A percentile compares a stretch with the other conserved stretches of the same genome.
Conservation (phyloP, 2,888 invertebrate species). For the Brachypterus glaber region DNA sequence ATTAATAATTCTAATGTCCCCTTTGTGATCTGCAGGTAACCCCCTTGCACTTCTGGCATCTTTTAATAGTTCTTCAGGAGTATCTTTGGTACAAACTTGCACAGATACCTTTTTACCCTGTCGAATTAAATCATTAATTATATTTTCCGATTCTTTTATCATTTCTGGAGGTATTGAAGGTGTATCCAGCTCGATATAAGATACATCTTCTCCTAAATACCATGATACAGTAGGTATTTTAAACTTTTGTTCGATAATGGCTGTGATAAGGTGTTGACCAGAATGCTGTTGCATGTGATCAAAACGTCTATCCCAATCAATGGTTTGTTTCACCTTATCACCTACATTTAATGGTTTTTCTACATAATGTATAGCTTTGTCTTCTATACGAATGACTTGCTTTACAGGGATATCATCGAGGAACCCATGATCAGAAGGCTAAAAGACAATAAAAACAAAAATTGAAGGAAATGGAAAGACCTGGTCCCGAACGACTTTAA, state of each 20-base stretch:
- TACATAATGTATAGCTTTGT: conserved; percentile 65
- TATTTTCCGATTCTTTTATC: conserved; percentile 48
- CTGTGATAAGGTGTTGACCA: conserved; percentile 77
- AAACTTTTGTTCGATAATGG: conserved; percentile 61
- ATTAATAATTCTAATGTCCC: conserved; percentile 64
- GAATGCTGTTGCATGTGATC: conserved; percentile 93
- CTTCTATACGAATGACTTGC: conserved; percentile 59
- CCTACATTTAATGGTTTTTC: conserved; percentile 52
- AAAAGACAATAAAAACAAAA: conserved; percentile 12
- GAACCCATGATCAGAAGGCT: conserved; percentile 72
- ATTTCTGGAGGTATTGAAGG: conserved; percentile 45
- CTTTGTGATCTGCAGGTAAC: conserved; percentile 69
- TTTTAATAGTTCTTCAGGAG: conserved; percentile 42
- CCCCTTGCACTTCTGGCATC: conserved; percentile 53
- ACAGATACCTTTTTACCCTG: conserved; percentile 54
- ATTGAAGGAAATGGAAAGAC: background rate
- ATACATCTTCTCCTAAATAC: conserved; percentile 70
- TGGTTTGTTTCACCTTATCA: conserved; percentile 48
- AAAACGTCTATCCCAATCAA: conserved; percentile 71
- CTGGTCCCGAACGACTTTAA: too few relatives aligned
- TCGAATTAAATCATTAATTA: conserved; percentile 60
- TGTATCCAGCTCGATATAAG: conserved; percentile 59
- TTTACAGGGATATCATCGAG: conserved; percentile 57
- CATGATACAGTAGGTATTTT: conserved; percentile 65
- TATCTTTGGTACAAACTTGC: conserved; percentile 51